A percentile compares a stretch with the other conserved stretches of the same genome.
Evolutionary conservation across 37 sponge, comb jelly and placozoan species (phyloP).

Genomic region (Geodia barretti): DNA sequence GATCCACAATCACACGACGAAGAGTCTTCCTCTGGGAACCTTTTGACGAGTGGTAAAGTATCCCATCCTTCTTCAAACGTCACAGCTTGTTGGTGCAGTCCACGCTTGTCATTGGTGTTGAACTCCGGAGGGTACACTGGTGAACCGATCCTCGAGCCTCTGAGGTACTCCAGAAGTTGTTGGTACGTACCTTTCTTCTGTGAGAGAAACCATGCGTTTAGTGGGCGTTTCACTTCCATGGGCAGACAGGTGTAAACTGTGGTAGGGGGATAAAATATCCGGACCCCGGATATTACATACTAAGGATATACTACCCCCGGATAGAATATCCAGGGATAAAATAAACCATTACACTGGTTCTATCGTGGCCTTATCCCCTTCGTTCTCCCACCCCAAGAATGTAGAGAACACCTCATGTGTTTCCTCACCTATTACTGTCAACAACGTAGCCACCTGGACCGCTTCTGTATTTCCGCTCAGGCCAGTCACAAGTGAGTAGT

Average conservation of each 20-base stretch:
- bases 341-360: too few species aligned
- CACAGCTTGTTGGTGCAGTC: conserved; percentile 18
- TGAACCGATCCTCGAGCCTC: conserved; percentile 9
- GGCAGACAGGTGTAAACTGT: too few species aligned
- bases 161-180: too few species aligned
- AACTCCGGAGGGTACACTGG: conserved; percentile 22
- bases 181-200: too few species aligned
- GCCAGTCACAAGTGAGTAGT: not conserved
- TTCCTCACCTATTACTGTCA: conserved; percentile 34
- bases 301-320: too few species aligned
- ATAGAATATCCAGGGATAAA: too few species aligned
- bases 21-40: not conserved
- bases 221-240: too few species aligned
- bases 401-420: conserved; percentile 24
- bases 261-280: too few species aligned
- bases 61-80: conserved; percentile 31
- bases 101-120: conserved; percentile 24
- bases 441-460: conserved; percentile 20
- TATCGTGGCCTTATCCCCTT: conserved; percentile 34
- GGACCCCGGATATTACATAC: too few species aligned
- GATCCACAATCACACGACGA: conserved; percentile 19
- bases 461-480: not conserved
- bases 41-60: conserved; percentile 30
- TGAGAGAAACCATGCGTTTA: too few species aligned
- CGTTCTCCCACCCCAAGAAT: conserved; percentile 23